These are phyloP conservation scores for Pogoniulus pusillus DNA, from an alignment of 2,797 vertebrate genomes.

Conservation along the genomic window DNA sequence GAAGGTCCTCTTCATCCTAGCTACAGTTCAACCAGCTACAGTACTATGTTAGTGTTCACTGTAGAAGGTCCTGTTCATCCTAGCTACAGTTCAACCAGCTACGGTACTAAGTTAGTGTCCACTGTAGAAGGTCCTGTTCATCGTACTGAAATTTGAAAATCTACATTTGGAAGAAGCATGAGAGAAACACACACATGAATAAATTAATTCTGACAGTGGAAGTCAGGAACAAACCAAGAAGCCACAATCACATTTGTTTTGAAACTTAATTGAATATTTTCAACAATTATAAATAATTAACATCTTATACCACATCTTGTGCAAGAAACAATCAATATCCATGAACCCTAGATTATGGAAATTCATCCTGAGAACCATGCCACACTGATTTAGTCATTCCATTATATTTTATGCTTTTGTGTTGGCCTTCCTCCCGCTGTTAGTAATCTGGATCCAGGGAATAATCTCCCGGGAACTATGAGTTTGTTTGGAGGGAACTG, in stretches of 20 bases:
- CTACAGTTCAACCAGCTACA: neutral
- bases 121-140: neutral
- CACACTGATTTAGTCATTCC: slow-evolving; percentile 51
- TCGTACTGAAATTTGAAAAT: neutral
- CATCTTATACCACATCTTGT: slow-evolving; percentile 36
- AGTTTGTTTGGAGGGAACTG: slow-evolving; percentile 31
- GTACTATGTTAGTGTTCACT: neutral
- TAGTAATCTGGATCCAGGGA: slow-evolving; percentile 37
- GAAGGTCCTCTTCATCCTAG: neutral
- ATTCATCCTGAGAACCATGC: slow-evolving; percentile 11
- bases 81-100: neutral
- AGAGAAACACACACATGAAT: neutral
- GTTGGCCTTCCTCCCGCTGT: slow-evolving; percentile 39
- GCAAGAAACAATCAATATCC: slow-evolving; percentile 23
- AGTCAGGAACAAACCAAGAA: slow-evolving; percentile 11
- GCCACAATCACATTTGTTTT: slow-evolving; percentile 46
- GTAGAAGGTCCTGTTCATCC: neutral
- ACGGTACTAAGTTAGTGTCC: neutral
- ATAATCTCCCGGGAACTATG: slow-evolving; percentile 26
- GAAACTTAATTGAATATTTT: slow-evolving; percentile 54
- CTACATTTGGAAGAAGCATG: neutral
- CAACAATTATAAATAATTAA: slow-evolving; percentile 53
- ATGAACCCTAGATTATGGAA: slow-evolving; percentile 20
- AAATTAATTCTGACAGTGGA: slow-evolving; percentile 38
- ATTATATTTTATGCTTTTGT: slow-evolving; percentile 50